A percentile compares a stretch with the other conserved stretches of the same genome.
Evolutionary conservation across 2,888 invertebrate genomes (phyloP).

Genomic region (Xanthorhoe spadicearia): DNA sequence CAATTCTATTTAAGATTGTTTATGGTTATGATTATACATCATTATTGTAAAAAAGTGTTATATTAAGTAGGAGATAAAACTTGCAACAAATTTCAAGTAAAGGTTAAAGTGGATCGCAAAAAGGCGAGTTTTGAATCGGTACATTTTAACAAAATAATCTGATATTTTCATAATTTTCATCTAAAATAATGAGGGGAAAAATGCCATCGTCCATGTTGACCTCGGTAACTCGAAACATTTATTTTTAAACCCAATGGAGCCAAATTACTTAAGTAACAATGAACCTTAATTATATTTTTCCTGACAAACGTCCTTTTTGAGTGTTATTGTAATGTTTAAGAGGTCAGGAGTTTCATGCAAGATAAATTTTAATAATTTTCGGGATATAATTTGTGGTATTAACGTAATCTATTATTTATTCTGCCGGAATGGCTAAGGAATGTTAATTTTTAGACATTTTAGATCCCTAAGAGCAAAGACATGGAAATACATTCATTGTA

Average conservation of each 20-base stretch:
- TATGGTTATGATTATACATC: no score
- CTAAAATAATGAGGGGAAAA: conserved; percentile 38
- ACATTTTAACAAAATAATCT: no score
- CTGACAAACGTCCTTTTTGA: conserved; percentile 40
- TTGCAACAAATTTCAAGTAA: no score
- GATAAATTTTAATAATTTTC: conserved; percentile 34
- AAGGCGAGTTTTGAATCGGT: no score
- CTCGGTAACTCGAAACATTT: conserved; percentile 39
- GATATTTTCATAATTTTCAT: conserved; percentile 5
- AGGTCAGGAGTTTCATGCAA: conserved; percentile 29
- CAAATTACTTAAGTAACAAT: conserved; percentile 43
- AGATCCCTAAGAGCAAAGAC: no score
- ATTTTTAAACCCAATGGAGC: conserved; percentile 41
- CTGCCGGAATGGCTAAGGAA: background rate
- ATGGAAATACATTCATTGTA: no score
- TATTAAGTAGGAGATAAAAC: no score
- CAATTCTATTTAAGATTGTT: no score
- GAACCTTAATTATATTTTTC: conserved; percentile 41
- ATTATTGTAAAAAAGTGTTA: no score
- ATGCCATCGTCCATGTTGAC: conserved; percentile 31
- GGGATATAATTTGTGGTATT: conserved; percentile 11
- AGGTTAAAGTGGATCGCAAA: no score
- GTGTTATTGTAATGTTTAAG: conserved; percentile 34
- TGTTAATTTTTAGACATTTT: background rate
- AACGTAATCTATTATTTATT: background rate